phyloP scores from a whole-genome alignment of 2,797 vertebrate species.

The Anniella stebbinsi region DNA sequence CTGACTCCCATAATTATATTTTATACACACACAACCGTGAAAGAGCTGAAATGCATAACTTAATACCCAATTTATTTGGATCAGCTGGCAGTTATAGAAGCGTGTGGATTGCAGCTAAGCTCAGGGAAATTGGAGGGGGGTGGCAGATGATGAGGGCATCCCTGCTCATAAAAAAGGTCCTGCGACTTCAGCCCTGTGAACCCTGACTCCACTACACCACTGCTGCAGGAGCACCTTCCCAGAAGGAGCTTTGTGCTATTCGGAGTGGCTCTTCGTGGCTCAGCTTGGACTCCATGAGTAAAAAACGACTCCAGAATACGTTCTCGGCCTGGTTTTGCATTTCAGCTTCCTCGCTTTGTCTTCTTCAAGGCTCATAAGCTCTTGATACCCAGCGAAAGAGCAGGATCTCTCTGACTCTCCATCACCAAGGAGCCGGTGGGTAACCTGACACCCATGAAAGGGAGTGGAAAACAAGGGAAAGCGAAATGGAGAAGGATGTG shows the following conservation, averaged over 20 bases:
- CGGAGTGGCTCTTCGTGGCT: not conserved
- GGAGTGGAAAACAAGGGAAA: constrained; percentile 49
- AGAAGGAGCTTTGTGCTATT: not conserved
- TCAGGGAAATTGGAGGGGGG: too few relatives aligned
- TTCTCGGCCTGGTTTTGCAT: not conserved
- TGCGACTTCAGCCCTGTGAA: too few relatives aligned
- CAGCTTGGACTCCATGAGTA: not conserved
- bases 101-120: too few relatives aligned
- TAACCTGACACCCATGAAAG: constrained; percentile 68
- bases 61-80: too few relatives aligned
- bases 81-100: too few relatives aligned
- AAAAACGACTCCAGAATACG: rapidly evolving
- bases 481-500: constrained; percentile 56
- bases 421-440: constrained; percentile 61
- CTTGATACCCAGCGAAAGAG: constrained; percentile 63
- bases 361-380: constrained; percentile 21
- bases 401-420: constrained; percentile 54
- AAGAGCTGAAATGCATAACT: too few relatives aligned
- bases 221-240: not conserved
- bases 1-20: too few relatives aligned
- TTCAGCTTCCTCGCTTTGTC: not conserved
- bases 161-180: too few relatives aligned
- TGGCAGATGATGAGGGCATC: too few relatives aligned
- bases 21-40: too few relatives aligned
- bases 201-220: not conserved